Percentiles rank a stretch among this genome's conserved stretches.
These are phyloP conservation scores for Hipparchia sbordonii DNA, from an alignment of 2,888 invertebrate species.

Conservation along the genomic window DNA sequence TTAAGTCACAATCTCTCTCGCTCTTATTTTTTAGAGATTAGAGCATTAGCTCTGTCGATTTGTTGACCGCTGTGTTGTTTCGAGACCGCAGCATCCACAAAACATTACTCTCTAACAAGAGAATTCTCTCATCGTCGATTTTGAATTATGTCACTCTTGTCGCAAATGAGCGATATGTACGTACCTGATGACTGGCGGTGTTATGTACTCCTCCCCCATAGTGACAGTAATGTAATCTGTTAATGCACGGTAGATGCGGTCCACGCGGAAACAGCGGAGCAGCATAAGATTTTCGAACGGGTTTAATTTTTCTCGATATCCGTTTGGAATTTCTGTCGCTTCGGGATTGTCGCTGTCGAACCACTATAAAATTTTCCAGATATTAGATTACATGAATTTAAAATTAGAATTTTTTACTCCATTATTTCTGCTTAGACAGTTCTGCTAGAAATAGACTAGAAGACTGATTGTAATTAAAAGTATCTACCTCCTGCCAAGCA, in stretches of 20 bases:
- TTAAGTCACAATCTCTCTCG: no score
- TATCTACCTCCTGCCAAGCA: conserved; percentile 86
- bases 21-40: no score
- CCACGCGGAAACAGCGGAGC: conserved; percentile 94
- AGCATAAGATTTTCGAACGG: conserved; percentile 91
- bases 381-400: background rate
- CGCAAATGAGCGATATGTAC: no score
- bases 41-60: no score
- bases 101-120: no score
- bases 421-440: no score
- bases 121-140: no score
- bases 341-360: conserved; percentile 93
- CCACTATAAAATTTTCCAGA: conserved; percentile 83
- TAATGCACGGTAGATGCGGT: conserved; percentile 93
- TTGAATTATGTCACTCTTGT: no score
- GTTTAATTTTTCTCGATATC: conserved; percentile 85
- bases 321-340: conserved; percentile 85
- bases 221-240: conserved; percentile 90
- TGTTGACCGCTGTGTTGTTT: no score
- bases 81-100: no score
- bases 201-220: conserved; percentile 95
- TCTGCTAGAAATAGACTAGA: background rate
- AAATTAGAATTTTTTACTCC: no score
- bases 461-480: background rate
- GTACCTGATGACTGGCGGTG: conserved; percentile 90